A percentile compares a stretch with the other conserved stretches of the same genome.
Evolutionary conservation across 1,140 invertebrate species (phyloP).

Genomic region (Alviniconcha marisindica): DNA sequence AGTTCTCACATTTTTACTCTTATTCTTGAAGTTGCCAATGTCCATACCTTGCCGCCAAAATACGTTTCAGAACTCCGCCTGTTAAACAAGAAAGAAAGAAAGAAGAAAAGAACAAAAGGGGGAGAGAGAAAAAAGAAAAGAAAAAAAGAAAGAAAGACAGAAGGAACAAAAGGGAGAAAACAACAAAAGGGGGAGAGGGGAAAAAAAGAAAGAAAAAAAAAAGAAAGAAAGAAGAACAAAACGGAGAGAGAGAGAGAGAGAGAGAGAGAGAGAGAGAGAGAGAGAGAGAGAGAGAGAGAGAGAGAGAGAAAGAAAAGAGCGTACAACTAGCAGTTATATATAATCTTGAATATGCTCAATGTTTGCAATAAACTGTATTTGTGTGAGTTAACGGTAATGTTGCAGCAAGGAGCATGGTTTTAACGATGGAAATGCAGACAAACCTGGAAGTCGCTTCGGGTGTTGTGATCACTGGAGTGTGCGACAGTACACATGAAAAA

Average conservation of each 20-base stretch:
- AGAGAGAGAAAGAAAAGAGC: neutral
- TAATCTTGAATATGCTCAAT: too few relatives aligned
- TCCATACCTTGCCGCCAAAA: too few relatives aligned
- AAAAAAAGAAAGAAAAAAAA: neutral
- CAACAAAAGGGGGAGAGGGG: neutral
- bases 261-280: conserved; percentile 9
- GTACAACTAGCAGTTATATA: neutral
- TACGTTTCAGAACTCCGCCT: too few relatives aligned
- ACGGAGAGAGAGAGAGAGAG: neutral
- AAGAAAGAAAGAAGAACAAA: neutral
- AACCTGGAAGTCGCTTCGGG: too few relatives aligned
- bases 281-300: conserved; percentile 6
- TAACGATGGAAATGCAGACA: too few relatives aligned
- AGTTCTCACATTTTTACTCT: too few relatives aligned
- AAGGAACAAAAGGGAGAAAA: neutral
- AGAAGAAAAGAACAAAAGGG: conserved; percentile 5
- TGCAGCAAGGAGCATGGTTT: too few relatives aligned
- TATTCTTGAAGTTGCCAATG: too few relatives aligned
- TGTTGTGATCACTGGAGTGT: too few relatives aligned
- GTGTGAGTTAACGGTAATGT: too few relatives aligned
- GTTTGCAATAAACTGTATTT: too few relatives aligned
- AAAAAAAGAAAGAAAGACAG: neutral
- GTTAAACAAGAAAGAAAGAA: neutral
- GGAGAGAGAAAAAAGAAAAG: conserved; percentile 6
- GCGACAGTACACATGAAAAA: too few relatives aligned